These are phyloP conservation scores for Ceratoteleas bidentatus DNA, from an alignment of 1,140 invertebrate species.

Conservation along the genomic window DNA sequence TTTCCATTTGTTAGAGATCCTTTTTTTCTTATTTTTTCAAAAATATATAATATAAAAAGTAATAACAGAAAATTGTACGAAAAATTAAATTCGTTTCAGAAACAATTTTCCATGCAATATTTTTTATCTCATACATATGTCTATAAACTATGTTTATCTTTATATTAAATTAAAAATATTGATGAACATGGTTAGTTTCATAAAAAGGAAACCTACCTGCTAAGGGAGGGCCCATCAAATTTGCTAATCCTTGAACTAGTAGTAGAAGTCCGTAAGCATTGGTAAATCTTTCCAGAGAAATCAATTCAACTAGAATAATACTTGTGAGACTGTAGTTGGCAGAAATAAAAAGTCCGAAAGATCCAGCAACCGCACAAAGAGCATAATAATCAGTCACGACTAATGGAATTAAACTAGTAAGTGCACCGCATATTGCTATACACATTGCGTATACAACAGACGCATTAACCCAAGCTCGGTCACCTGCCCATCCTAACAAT, in stretches of 20 bases:
- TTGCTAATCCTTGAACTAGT: slow-evolving; percentile 93
- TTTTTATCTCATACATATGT: no score
- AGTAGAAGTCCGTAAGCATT: slow-evolving; percentile 94
- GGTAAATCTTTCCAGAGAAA: slow-evolving; percentile 92
- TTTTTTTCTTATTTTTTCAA: no score
- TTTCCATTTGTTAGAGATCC: no score
- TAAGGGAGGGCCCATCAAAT: slow-evolving; percentile 92
- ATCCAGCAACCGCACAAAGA: slow-evolving; percentile 85
- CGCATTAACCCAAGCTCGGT: slow-evolving; percentile 88
- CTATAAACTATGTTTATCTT: no score
- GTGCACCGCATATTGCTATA: slow-evolving; percentile 88
- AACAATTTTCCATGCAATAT: no score
- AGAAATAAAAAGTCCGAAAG: slow-evolving; percentile 92
- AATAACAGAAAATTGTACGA: no score
- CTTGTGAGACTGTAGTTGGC: slow-evolving; percentile 93
- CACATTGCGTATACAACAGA: slow-evolving; percentile 89
- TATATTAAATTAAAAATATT: no score
- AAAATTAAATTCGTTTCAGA: no score
- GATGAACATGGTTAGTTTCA: no score
- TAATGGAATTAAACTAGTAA: slow-evolving; percentile 87
- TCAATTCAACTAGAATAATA: slow-evolving; percentile 92
- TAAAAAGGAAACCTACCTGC: slow-evolving; percentile 83
- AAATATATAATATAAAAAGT: no score
- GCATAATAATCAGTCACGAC: slow-evolving; percentile 82
- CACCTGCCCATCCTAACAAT: slow-evolving; percentile 92